Conservation (phyloP, 2,113 vertebrate genomes). For the Ploceus nigricollis region DNA sequence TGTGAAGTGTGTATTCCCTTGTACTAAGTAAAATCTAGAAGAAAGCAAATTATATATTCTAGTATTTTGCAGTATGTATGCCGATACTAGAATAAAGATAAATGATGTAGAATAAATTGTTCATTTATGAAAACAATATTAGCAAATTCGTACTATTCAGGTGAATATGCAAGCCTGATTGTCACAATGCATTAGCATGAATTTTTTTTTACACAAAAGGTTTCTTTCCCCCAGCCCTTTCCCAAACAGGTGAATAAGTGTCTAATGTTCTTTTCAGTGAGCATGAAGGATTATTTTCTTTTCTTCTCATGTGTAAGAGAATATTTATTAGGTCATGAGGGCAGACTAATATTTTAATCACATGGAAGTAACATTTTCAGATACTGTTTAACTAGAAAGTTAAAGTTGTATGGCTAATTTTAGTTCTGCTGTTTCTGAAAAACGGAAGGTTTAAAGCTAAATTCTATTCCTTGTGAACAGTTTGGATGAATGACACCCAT, state of each 20-base stretch:
- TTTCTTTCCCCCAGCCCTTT: neutral
- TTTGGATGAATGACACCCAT: neutral
- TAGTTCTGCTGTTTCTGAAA: neutral
- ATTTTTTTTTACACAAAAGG: rapidly evolving
- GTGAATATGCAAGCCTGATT: neutral
- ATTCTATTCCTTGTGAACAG: neutral
- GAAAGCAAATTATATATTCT: neutral
- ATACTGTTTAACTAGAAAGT: neutral
- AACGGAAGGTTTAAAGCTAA: neutral
- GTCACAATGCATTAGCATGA: neutral
- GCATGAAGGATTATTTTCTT: neutral
- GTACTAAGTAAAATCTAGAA: neutral
- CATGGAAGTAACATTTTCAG: neutral
- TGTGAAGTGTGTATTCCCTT: neutral
- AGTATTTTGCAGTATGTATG: neutral
- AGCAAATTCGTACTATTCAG: neutral
- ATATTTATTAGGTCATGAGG: neutral
- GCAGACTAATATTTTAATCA: neutral
- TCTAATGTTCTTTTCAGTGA: neutral
- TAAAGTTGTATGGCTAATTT: neutral
- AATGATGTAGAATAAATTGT: neutral
- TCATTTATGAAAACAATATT: neutral
- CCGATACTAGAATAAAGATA: neutral
- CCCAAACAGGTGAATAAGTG: neutral
- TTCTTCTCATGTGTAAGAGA: neutral